Conservation (phyloP, 2,888 invertebrate species). For the Beris morrisii region DNA sequence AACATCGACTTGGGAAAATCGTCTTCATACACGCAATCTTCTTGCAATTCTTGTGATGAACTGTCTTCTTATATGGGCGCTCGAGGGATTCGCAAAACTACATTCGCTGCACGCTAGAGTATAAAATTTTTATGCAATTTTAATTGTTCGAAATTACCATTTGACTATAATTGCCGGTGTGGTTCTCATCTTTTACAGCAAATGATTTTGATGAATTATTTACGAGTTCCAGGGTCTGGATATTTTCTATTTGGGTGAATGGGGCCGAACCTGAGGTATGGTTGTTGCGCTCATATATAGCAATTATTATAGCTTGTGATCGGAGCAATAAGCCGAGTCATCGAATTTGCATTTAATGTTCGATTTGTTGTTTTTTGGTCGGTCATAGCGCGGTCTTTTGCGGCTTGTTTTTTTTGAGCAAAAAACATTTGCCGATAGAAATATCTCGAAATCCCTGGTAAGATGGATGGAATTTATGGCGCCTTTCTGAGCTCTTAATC, state of each 20-base stretch:
- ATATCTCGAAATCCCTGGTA: slow-evolving; percentile 26
- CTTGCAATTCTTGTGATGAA: slow-evolving; percentile 14
- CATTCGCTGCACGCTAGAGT: slow-evolving; percentile 34
- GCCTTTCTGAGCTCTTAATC: slow-evolving; percentile 32
- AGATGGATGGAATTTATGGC: slow-evolving; percentile 31
- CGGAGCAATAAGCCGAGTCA: too few relatives aligned
- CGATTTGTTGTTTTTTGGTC: too few relatives aligned
- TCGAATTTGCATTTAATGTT: too few relatives aligned
- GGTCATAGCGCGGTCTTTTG: too few relatives aligned
- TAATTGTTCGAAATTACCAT: slow-evolving; percentile 39
- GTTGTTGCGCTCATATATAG: too few relatives aligned
- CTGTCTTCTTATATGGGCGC: slow-evolving; percentile 1
- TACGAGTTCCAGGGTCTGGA: slow-evolving; percentile 4
- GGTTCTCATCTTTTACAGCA: slow-evolving; percentile 25
- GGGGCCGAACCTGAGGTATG: too few relatives aligned
- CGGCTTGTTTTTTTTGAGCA: neutral
- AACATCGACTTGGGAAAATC: slow-evolving; percentile 34
- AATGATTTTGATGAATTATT: slow-evolving; percentile 28
- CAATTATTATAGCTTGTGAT: too few relatives aligned
- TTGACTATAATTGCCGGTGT: slow-evolving; percentile 34
- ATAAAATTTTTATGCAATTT: slow-evolving; percentile 38
- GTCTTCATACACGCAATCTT: slow-evolving; percentile 35
- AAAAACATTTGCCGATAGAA: slow-evolving; percentile 15
- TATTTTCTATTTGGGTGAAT: too few relatives aligned
- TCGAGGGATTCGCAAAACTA: slow-evolving; percentile 11